Base-by-base conservation (phyloP, 2,888 invertebrate species). In the Hirtodrosophila duncani region DNA sequence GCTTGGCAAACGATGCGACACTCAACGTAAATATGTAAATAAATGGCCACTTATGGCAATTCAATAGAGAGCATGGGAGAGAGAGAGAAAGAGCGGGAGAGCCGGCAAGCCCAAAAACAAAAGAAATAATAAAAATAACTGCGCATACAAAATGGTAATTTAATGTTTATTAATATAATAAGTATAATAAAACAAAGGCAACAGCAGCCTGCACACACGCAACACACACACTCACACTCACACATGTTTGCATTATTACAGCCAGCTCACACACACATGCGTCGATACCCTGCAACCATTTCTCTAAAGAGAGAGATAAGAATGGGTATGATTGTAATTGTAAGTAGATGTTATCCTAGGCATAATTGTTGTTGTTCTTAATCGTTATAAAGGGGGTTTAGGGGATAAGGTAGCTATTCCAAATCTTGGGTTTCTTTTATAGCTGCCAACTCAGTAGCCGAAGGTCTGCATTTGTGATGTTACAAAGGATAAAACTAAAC, bases 31-130 rank as follows among this genome's bases (percentile, higher is more conserved):
- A 75, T 81, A 81, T 75, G 81, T 49, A 81, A 81, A 77, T 77
- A 77, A 77, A 79, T 75, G 72, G 75, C 72, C 75, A 81, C 81
- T 77, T 81, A 63, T 53, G 77, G 81, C 63, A 61, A 71, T 65
- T 75, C 68, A 79, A 79, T 70, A 56, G 60, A 16, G 11, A 23
- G 14, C n/a, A 10, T 10, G 2, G n/a, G 0, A 29, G 11, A 18
- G 3, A 2, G 16, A n/a, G 13, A 7, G 9, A 7, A 21, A 18
- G n/a, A n/a, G n/a, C n/a, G n/a, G n/a, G n/a, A n/a, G n/a, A n/a
- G n/a, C n/a, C n/a, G n/a, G n/a, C n/a, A n/a, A n/a, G n/a, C n/a
- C n/a, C n/a, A n/a, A n/a, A n/a, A n/a, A n/a, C n/a, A n/a, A n/a
- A n/a, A n/a, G n/a, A n/a, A n/a, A n/a, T n/a, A n/a, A n/a, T 17